Conservation (phyloP, 1,140 invertebrate genomes). For the Drosophila melanica region DNA sequence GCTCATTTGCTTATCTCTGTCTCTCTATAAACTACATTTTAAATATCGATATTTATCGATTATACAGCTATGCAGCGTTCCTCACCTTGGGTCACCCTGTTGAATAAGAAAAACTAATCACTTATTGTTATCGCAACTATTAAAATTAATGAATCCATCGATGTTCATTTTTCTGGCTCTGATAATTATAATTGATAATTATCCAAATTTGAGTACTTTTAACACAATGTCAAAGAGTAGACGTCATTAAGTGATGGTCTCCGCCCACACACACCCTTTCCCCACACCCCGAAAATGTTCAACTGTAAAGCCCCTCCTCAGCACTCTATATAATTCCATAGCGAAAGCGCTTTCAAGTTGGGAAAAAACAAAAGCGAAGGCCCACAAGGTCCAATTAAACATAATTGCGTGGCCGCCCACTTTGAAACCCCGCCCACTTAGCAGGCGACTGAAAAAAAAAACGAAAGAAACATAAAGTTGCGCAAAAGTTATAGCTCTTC, state of each 20-base stretch:
- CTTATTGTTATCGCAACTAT: too few relatives aligned
- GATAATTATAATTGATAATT: not conserved
- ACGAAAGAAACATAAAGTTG: slow-evolving; percentile 23
- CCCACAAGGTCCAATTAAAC: slow-evolving; percentile 75
- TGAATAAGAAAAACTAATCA: too few relatives aligned
- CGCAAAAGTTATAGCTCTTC: slow-evolving; percentile 40
- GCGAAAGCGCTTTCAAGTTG: slow-evolving; percentile 28
- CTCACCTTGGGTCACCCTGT: too few relatives aligned
- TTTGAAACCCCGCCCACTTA: slow-evolving; percentile 18
- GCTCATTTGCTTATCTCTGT: too few relatives aligned
- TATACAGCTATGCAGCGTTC: too few relatives aligned
- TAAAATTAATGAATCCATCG: not conserved
- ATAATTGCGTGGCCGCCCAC: slow-evolving; percentile 59
- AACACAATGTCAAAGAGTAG: slow-evolving; percentile 16
- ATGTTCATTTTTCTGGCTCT: not conserved
- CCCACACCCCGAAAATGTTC: not conserved
- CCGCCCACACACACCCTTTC: not conserved
- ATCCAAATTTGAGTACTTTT: not conserved
- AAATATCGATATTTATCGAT: too few relatives aligned
- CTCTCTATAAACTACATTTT: too few relatives aligned
- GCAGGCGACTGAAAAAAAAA: slow-evolving; percentile 7
- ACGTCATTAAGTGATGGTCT: slow-evolving; percentile 30
- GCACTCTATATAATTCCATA: slow-evolving; percentile 14
- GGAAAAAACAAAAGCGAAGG: slow-evolving; percentile 47
- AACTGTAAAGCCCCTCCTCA: slow-evolving; percentile 7